These are phyloP conservation scores for Anguilla anguilla DNA, from an alignment of 2,797 vertebrate species.

Conservation along the genomic window DNA sequence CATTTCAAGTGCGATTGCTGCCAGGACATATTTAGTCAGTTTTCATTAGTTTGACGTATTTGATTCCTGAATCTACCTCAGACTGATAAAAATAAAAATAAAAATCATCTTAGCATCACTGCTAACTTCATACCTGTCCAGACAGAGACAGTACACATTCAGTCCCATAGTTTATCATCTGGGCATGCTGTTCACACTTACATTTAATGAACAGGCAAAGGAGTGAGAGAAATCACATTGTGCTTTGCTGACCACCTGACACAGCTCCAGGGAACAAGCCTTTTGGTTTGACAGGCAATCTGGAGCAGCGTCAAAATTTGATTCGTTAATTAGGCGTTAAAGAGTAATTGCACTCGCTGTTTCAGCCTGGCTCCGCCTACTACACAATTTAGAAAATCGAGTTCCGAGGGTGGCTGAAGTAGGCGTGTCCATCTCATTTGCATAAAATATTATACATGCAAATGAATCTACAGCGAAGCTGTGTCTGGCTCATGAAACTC, in stretches of 20 bases:
- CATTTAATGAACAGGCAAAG: background rate
- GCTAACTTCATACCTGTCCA: background rate
- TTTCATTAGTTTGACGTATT: background rate
- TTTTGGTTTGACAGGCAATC: background rate
- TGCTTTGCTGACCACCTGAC: background rate
- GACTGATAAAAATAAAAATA: background rate
- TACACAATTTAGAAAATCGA: too few relatives aligned
- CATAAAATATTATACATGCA: too few relatives aligned
- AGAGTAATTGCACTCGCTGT: too few relatives aligned
- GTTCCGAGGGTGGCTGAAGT: too few relatives aligned
- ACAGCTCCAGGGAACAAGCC: background rate
- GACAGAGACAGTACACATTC: background rate
- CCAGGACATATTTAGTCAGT: background rate
- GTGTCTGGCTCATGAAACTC: too few relatives aligned
- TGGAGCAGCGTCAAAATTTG: background rate
- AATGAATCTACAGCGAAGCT: too few relatives aligned
- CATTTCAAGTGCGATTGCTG: slow-evolving; percentile 28
- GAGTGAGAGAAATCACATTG: background rate
- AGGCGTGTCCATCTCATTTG: too few relatives aligned
- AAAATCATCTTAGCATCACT: background rate
- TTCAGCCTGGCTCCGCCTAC: too few relatives aligned
- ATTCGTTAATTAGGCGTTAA: background rate
- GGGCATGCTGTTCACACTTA: background rate
- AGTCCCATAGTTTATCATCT: background rate
- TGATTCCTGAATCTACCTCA: background rate